Evolutionary conservation across 2,888 invertebrate species (phyloP).

Genomic region (Morpho deidamia): DNA sequence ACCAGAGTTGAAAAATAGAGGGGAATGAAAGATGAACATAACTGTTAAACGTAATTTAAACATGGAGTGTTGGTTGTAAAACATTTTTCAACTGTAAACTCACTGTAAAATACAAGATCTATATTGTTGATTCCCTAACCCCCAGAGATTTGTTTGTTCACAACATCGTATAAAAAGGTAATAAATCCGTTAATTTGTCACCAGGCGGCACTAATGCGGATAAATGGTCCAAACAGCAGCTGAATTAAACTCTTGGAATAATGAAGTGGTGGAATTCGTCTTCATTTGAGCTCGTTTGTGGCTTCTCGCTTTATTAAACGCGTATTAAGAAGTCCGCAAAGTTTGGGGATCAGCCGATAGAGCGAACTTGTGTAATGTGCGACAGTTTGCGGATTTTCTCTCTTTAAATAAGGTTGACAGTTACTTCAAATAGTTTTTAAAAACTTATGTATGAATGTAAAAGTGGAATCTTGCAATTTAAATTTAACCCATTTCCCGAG

Average conservation of each 20-base stretch:
- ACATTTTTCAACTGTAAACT: too few relatives aligned
- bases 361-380: background rate
- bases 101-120: background rate
- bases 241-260: slow-evolving; percentile 68
- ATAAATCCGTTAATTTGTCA: slow-evolving; percentile 60
- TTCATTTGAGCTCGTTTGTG: slow-evolving; percentile 47
- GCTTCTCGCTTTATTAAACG: slow-evolving; percentile 5
- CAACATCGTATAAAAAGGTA: slow-evolving; percentile 43
- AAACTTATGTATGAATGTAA: too few relatives aligned
- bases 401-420: background rate
- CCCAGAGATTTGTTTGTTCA: slow-evolving; percentile 14
- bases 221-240: slow-evolving; percentile 57
- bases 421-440: background rate
- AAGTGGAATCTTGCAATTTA: too few relatives aligned
- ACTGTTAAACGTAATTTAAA: too few relatives aligned
- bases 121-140: background rate
- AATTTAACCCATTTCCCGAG: too few relatives aligned
- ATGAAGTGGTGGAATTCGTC: slow-evolving; percentile 69
- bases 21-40: too few relatives aligned
- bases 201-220: slow-evolving; percentile 54
- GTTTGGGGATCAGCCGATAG: background rate
- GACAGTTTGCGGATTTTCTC: background rate
- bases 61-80: too few relatives aligned
- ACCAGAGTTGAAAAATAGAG: too few relatives aligned
- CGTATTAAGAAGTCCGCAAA: background rate